Conservation (phyloP, 2,113 vertebrate genomes). For the Columbina picui region DNA sequence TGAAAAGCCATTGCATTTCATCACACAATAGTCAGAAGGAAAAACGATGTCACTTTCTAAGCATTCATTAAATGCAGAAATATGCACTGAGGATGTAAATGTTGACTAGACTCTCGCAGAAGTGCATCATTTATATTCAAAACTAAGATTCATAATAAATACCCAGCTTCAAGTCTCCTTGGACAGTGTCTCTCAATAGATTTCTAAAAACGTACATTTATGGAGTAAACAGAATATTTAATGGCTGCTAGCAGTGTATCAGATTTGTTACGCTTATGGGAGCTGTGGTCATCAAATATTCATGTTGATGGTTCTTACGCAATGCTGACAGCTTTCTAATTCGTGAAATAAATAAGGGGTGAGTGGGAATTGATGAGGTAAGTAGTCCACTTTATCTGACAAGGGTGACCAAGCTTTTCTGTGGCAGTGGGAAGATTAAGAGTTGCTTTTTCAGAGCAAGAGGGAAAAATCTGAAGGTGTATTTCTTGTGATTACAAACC, state of each 20-base stretch:
- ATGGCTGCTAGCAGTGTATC: slow-evolving; percentile 46
- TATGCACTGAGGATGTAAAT: slow-evolving; percentile 29
- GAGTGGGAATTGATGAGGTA: slow-evolving; percentile 50
- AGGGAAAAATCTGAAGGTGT: background rate
- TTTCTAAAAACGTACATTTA: slow-evolving; percentile 57
- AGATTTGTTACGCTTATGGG: slow-evolving; percentile 60
- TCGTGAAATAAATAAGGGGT: slow-evolving; percentile 54
- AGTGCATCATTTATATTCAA: slow-evolving; percentile 35
- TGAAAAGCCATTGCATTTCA: slow-evolving; percentile 3
- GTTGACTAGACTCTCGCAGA: slow-evolving; percentile 15
- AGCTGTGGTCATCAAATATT: slow-evolving; percentile 66
- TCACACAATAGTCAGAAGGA: background rate
- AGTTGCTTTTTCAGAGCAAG: background rate
- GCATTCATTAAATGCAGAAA: slow-evolving; percentile 7
- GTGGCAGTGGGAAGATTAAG: background rate
- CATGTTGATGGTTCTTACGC: slow-evolving; percentile 52
- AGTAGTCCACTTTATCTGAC: slow-evolving; percentile 34
- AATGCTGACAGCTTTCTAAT: slow-evolving; percentile 51
- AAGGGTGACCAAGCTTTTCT: slow-evolving; percentile 30
- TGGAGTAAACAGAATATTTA: slow-evolving; percentile 67
- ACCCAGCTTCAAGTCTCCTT: slow-evolving; percentile 54
- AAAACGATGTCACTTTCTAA: background rate
- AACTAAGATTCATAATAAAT: slow-evolving; percentile 34
- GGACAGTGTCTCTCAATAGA: slow-evolving; percentile 38
- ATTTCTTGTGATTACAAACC: background rate